Percentiles rank a stretch among this genome's conserved stretches.
These are phyloP conservation scores for Stegostoma tigrinum DNA, from an alignment of 2,113 vertebrate genomes.

Conservation along the genomic window DNA sequence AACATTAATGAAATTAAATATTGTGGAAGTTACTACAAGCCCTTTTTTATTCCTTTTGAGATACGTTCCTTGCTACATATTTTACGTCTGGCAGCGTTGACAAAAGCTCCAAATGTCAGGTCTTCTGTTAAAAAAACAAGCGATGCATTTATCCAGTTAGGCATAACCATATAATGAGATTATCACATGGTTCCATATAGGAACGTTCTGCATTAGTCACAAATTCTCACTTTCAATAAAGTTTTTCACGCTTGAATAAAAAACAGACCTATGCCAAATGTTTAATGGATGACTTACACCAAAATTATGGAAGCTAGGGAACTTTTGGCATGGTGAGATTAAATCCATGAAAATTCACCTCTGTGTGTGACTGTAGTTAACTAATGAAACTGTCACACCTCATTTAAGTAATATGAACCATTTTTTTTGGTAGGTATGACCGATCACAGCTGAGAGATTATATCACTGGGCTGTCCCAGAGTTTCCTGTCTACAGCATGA, in stretches of 20 bases:
- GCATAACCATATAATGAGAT: neutral
- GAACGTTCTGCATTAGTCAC: conserved; percentile 51
- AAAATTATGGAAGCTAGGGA: conserved; percentile 53
- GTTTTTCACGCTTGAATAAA: conserved; percentile 53
- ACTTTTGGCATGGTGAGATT: conserved; percentile 50
- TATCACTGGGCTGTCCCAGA: neutral
- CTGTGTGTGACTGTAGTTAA: conserved; percentile 52
- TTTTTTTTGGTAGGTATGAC: neutral
- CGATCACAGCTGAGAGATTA: conserved; percentile 23
- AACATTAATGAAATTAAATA: neutral
- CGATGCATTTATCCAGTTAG: neutral
- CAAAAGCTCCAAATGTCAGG: neutral
- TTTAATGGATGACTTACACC: conserved; percentile 55
- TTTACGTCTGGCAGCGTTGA: neutral
- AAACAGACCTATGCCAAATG: conserved; percentile 55
- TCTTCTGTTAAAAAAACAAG: neutral
- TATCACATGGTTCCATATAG: conserved; percentile 49
- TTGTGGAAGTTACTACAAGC: neutral
- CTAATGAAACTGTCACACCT: conserved; percentile 64
- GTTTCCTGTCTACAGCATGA: conserved; percentile 16
- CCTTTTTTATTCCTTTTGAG: neutral
- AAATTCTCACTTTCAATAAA: conserved; percentile 56
- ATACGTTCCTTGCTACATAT: neutral
- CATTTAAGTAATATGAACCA: conserved; percentile 43
- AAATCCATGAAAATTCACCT: conserved; percentile 53